Percentiles rank a stretch among this genome's conserved stretches.
Conservation (phyloP, 2,113 vertebrate genomes). For the Psilopsiagon aymara region DNA sequence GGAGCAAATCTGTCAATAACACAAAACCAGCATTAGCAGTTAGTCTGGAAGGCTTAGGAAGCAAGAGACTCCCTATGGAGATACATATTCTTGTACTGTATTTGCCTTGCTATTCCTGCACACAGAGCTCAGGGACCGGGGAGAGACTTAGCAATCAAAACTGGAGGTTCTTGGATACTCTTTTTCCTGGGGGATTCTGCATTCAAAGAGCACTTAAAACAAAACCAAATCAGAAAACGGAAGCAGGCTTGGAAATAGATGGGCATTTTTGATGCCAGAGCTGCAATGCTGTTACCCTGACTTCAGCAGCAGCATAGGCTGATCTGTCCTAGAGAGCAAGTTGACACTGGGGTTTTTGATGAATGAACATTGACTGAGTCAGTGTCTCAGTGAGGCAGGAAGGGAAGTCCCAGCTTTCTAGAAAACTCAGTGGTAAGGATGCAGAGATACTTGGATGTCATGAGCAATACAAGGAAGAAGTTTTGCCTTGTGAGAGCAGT, state of each 20-base stretch:
- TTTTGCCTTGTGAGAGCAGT: neutral
- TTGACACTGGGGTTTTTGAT: neutral
- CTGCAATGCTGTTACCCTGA: neutral
- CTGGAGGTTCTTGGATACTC: neutral
- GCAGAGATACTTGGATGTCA: neutral
- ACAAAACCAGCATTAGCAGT: neutral
- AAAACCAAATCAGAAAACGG: neutral
- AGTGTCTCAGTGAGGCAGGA: neutral
- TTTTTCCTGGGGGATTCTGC: neutral
- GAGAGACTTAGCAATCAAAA: neutral
- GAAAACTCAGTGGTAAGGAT: neutral
- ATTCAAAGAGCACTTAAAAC: neutral
- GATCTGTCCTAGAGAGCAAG: neutral
- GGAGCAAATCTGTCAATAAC: neutral
- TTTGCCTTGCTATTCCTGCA: neutral
- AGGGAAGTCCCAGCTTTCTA: neutral
- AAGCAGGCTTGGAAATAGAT: neutral
- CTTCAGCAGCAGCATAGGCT: neutral
- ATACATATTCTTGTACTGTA: neutral
- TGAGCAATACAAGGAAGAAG: neutral
- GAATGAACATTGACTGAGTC: neutral
- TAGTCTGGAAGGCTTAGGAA: neutral
- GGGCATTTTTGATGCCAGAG: neutral
- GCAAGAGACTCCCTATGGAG: neutral
- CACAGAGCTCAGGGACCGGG: neutral